Conservation (phyloP, 2,888 invertebrate species). For the Lumbricus terrestris region DNA sequence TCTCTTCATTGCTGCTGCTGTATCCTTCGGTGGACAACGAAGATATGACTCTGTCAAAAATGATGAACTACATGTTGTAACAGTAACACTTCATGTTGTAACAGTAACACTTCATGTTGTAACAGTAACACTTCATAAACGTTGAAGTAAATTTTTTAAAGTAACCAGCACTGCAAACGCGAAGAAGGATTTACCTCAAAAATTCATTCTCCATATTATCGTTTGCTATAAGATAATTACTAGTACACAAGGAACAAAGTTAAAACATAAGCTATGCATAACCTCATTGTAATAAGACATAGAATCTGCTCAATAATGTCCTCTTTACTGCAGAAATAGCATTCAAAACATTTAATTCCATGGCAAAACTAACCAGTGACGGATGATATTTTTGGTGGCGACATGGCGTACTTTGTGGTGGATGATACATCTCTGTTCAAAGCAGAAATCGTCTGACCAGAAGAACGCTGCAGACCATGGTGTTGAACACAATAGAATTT, state of each 20-base stretch:
- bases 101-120: no score
- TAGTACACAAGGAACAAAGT: background rate
- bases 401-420: background rate
- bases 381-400: background rate
- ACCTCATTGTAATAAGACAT: background rate
- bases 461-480: conserved; percentile 48
- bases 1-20: conserved; percentile 13
- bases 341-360: background rate
- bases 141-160: background rate
- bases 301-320: background rate
- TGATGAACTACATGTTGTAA: no score
- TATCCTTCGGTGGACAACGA: conserved; percentile 1
- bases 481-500: conserved; percentile 71
- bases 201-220: no score
- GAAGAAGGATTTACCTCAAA: no score
- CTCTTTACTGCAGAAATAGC: background rate
- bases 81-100: no score
- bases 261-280: background rate
- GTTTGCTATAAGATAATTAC: background rate
- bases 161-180: no score
- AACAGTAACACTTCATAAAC: background rate
- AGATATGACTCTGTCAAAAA: background rate
- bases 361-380: background rate
- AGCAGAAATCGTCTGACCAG: background rate
- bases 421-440: background rate